Base-by-base conservation (phyloP, 2,888 invertebrate genomes). In the Lamellibrachia satsuma region DNA sequence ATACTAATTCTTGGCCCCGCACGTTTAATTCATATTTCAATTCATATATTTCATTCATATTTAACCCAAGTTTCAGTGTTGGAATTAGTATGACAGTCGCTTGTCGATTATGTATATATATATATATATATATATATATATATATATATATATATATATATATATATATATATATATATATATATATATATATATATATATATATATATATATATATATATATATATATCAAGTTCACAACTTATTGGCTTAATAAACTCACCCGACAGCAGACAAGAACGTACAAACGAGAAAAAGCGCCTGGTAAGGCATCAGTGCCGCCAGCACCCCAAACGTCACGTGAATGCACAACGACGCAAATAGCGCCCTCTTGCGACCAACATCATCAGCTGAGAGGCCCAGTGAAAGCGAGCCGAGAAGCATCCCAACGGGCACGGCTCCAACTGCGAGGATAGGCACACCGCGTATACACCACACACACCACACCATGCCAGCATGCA, bases 361-460 rank as follows among this genome's bases (percentile, higher is more conserved):
- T 75, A 75, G 75, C 75, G 75, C 75, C 75, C 75, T 75, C 75
- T 75, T 75, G 15, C 75, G 75, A 75, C 75, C 75, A 75, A 75
- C 75, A n/a, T n/a, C 75, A 75, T 75, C 75, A 75, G 75, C 75
- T 4, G 75, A 75, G 22, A 75, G 75, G 22, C 75, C 75, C 22
- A 75, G 22, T n/a, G 22, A 75, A 75, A 75, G 75, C 6, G 75
- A 75, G n/a, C 75, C 75, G 75, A 75, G 75, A 75, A 75, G 75
- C 75, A 75, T 75, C 22, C 75, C n/a, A 22, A n/a, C 75, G 22
- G 15, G 15, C 22, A 75, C 75, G 15, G 75, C 75, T 22, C 75
- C 75, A 75, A 75, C 75, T 75, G 75, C 75, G 75, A 22, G 75
- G 75, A 75, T 75, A 75, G n/a, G n/a, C 75, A 22, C 11, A 75